Evolutionary conservation across 2,888 invertebrate genomes (phyloP).

Genomic region (Eupithecia centaureata): DNA sequence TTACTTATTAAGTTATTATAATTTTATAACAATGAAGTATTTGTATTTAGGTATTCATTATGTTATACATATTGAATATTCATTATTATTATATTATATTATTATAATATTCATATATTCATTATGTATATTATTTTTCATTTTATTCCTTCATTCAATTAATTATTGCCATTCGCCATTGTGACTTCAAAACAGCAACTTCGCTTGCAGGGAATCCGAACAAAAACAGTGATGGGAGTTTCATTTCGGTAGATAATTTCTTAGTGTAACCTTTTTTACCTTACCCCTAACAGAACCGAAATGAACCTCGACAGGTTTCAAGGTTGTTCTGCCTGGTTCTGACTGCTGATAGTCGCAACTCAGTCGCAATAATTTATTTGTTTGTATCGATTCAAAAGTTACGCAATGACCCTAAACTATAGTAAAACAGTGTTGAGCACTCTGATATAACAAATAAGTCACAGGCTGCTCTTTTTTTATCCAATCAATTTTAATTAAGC

Average conservation of each 20-base stretch:
- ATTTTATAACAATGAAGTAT: too few relatives aligned
- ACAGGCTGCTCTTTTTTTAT: neutral
- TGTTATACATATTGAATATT: too few relatives aligned
- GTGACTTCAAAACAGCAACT: neutral
- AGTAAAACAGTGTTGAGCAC: neutral
- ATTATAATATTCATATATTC: too few relatives aligned
- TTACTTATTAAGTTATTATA: too few relatives aligned
- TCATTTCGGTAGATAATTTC: neutral
- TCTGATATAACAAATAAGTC: neutral
- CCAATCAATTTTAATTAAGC: neutral
- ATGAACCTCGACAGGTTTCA: neutral
- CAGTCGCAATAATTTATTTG: too few relatives aligned
- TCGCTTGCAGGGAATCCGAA: neutral
- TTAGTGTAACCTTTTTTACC: neutral
- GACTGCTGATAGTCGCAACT: neutral
- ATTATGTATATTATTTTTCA: too few relatives aligned
- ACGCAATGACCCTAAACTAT: neutral
- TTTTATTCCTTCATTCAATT: too few relatives aligned
- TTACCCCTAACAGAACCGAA: neutral
- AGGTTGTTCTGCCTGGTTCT: neutral
- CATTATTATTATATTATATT: too few relatives aligned
- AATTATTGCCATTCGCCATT: neutral
- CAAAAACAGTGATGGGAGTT: neutral
- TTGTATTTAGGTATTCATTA: too few relatives aligned
- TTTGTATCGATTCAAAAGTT: neutral